phyloP scores from a whole-genome alignment of 2,888 invertebrate genomes.

The Mycalesis mineus region DNA sequence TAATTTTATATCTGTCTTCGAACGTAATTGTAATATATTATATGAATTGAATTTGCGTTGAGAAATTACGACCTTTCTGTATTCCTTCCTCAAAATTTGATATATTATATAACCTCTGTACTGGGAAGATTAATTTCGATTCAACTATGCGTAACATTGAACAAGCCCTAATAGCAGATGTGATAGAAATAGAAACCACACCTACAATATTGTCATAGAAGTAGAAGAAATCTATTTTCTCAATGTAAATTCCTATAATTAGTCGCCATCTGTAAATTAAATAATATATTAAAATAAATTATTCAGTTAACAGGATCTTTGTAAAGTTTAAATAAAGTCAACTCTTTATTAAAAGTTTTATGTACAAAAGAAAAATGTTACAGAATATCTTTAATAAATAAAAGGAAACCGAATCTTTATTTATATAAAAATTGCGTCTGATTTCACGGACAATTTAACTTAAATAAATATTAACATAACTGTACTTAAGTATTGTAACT shows the following conservation, averaged over 20 bases:
- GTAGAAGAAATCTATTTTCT: not conserved
- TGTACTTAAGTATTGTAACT: not conserved
- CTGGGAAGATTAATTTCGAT: no score
- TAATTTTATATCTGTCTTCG: conserved; percentile 12
- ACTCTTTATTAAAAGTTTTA: not conserved
- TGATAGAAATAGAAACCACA: no score
- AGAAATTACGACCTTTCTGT: not conserved
- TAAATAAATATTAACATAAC: not conserved
- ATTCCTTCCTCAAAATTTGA: no score
- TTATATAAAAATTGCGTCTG: not conserved
- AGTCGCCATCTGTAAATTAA: not conserved
- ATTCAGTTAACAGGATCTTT: conserved; percentile 3
- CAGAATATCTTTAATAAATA: not conserved
- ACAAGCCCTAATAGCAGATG: no score
- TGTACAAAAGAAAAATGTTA: not conserved
- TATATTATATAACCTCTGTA: no score
- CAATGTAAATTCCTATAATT: not conserved
- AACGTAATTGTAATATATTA: not conserved
- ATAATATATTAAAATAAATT: not conserved
- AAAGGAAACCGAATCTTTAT: not conserved
- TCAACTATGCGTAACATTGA: no score
- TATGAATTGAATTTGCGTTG: not conserved
- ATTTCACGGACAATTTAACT: not conserved
- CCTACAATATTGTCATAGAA: no score
- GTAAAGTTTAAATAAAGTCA: not conserved